A percentile compares a stretch with the other conserved stretches of the same genome.
These are phyloP conservation scores for Coenonympha arcania DNA, from an alignment of 2,888 invertebrate genomes.

Conservation along the genomic window DNA sequence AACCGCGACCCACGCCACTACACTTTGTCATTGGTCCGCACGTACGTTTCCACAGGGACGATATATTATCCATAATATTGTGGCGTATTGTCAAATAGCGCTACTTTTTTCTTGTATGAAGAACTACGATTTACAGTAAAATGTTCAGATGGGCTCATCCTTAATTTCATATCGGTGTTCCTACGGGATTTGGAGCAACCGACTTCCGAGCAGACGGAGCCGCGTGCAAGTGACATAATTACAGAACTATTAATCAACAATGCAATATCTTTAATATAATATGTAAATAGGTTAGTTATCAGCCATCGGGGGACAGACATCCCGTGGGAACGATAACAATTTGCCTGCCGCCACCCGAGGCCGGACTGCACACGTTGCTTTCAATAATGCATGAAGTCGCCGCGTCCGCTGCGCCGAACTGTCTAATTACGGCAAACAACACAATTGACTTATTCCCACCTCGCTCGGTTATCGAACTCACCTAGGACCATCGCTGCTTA, in stretches of 20 bases:
- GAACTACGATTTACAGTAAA: no score
- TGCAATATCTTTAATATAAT: slow-evolving; percentile 9
- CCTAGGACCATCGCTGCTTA: slow-evolving; percentile 36
- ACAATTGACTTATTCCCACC: slow-evolving; percentile 57
- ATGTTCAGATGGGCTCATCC: no score
- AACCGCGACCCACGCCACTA: no score
- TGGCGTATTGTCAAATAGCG: no score
- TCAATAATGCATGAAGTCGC: slow-evolving; percentile 62
- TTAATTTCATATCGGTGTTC: background rate
- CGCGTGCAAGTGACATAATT: background rate
- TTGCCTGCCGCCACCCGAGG: slow-evolving; percentile 50
- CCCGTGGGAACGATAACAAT: slow-evolving; percentile 62
- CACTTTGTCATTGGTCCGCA: no score
- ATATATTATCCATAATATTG: no score
- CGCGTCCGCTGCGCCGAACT: slow-evolving; percentile 45
- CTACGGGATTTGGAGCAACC: background rate
- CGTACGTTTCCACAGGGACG: no score
- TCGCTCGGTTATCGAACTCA: slow-evolving; percentile 60
- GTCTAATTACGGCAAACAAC: slow-evolving; percentile 51
- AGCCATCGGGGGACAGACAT: slow-evolving; percentile 23
- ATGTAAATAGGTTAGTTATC: slow-evolving; percentile 17
- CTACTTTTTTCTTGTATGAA: no score
- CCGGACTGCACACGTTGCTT: slow-evolving; percentile 36
- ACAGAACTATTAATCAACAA: slow-evolving; percentile 3
- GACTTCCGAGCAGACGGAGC: background rate